Conservation (phyloP, 2,113 vertebrate genomes). For the Rhynchopsitta pachyrhyncha region DNA sequence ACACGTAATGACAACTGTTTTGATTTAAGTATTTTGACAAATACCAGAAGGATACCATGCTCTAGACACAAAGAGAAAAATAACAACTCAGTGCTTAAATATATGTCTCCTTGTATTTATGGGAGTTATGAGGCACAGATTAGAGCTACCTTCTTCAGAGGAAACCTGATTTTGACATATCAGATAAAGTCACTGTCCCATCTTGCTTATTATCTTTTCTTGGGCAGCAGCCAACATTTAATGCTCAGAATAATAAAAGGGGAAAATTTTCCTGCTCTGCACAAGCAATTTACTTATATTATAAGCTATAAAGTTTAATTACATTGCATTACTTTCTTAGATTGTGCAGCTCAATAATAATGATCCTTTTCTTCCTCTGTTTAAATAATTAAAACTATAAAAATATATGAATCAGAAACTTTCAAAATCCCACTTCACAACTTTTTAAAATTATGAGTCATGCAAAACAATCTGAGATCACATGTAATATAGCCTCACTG, state of each 20-base stretch:
- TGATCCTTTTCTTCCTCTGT: neutral
- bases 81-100: neutral
- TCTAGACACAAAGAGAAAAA: neutral
- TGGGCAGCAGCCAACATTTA: conserved; percentile 9
- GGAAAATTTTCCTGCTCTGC: neutral
- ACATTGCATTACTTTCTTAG: neutral
- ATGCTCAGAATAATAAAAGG: conserved; percentile 16
- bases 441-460: neutral
- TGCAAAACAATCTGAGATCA: neutral
- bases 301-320: conserved; percentile 34
- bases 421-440: neutral
- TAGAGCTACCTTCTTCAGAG: neutral
- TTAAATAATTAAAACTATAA: conserved; percentile 17
- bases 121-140: neutral
- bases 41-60: neutral
- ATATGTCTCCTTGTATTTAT: neutral
- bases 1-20: neutral
- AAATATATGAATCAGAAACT: neutral
- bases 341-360: neutral
- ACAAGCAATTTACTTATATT: conserved; percentile 28
- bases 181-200: neutral
- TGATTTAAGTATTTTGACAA: conserved; percentile 25
- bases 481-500: neutral
- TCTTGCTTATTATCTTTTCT: conserved; percentile 23
- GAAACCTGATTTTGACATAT: conserved; percentile 13